Evolutionary conservation across 2,113 vertebrate genomes (phyloP).

Genomic region (Sarotherodon lohbergeri): DNA sequence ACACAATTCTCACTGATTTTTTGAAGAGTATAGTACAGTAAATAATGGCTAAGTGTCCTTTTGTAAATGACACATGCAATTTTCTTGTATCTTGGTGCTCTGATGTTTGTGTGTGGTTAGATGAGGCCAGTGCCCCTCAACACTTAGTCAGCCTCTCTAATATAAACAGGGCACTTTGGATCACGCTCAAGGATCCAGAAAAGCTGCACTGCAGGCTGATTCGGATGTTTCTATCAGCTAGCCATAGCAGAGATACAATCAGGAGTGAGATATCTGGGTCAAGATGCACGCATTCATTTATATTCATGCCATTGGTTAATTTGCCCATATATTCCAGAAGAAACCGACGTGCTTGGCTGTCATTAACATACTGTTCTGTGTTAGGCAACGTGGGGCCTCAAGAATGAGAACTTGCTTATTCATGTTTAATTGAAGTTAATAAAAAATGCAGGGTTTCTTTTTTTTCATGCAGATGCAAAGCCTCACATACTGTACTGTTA

Average conservation of each 20-base stretch:
- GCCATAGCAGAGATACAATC: not conserved
- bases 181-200: not conserved
- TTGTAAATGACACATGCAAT: not conserved
- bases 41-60: not conserved
- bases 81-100: not conserved
- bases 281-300: conserved; percentile 21
- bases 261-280: conserved; percentile 22
- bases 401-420: conserved; percentile 64
- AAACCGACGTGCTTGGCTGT: not conserved
- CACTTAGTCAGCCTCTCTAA: conserved; percentile 14
- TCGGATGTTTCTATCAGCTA: not conserved
- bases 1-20: not conserved
- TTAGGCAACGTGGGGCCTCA: conserved; percentile 50
- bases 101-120: conserved; percentile 8
- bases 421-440: conserved; percentile 68
- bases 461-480: not conserved
- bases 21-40: not conserved
- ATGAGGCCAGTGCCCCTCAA: conserved; percentile 6
- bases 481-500: conserved; percentile 10
- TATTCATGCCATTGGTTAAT: conserved; percentile 46
- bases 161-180: conserved; percentile 2
- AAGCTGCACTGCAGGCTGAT: not conserved
- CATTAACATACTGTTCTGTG: conserved; percentile 59
- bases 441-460: conserved; percentile 52
- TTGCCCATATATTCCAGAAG: conserved; percentile 20